A percentile compares a stretch with the other conserved stretches of the same genome.
Conservation (phyloP, 2,888 invertebrate genomes). For the Coleophora deauratella region DNA sequence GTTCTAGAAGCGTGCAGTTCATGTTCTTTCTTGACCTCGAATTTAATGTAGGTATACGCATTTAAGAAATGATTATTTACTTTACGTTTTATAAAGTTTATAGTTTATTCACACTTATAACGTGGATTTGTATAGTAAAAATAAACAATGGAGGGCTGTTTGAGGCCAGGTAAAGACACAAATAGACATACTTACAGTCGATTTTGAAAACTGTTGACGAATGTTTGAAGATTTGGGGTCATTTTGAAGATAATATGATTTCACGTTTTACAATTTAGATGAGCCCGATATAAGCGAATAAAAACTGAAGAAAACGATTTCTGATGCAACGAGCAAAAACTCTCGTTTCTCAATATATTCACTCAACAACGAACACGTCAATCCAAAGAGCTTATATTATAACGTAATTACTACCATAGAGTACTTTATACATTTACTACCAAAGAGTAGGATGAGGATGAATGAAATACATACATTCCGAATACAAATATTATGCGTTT, state of each 20-base stretch:
- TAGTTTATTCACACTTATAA: background rate
- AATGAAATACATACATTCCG: no score
- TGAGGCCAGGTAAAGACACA: background rate
- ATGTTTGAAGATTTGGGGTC: conserved; percentile 76
- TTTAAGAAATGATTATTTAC: no score
- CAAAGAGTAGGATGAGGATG: no score
- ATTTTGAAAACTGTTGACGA: conserved; percentile 80
- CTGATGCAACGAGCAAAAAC: conserved; percentile 1
- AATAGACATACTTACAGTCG: conserved; percentile 76
- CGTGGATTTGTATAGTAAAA: background rate
- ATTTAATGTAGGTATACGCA: no score
- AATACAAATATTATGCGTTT: no score
- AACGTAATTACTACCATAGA: no score
- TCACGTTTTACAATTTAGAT: background rate
- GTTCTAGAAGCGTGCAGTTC: conserved; percentile 24
- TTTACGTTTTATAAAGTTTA: background rate
- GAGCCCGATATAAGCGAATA: background rate
- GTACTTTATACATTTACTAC: no score
- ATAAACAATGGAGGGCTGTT: background rate
- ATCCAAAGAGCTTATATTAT: no score
- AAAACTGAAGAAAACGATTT: background rate
- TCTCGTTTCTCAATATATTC: background rate
- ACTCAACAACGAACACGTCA: conserved; percentile 2
- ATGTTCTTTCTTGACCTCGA: background rate
- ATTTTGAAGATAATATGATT: conserved; percentile 47